A percentile compares a stretch with the other conserved stretches of the same genome.
These are phyloP conservation scores for Serilophus lunatus DNA, from an alignment of 2,113 vertebrate genomes.

Conservation along the genomic window DNA sequence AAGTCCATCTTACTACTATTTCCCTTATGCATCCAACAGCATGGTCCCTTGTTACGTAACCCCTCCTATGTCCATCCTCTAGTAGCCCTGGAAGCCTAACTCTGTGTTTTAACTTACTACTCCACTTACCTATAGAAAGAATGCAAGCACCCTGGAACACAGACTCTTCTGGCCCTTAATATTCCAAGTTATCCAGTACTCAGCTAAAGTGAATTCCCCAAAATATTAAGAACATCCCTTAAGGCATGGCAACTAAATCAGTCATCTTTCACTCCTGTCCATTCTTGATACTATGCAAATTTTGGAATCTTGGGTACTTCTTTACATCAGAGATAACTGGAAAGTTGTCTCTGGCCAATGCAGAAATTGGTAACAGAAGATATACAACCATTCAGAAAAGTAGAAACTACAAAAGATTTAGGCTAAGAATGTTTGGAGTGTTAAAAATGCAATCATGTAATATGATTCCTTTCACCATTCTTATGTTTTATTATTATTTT, in stretches of 20 bases:
- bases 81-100: too few relatives aligned
- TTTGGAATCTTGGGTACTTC: neutral
- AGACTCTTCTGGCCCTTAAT: too few relatives aligned
- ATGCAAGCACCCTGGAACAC: too few relatives aligned
- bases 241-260: neutral
- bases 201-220: too few relatives aligned
- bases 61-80: too few relatives aligned
- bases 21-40: too few relatives aligned
- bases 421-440: neutral
- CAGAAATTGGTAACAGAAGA: neutral
- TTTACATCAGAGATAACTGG: neutral
- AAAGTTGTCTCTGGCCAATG: neutral
- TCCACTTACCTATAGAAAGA: too few relatives aligned
- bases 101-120: too few relatives aligned
- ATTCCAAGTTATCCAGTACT: too few relatives aligned
- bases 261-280: neutral
- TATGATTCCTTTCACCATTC: neutral
- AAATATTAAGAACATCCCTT: too few relatives aligned
- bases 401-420: neutral
- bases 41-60: too few relatives aligned
- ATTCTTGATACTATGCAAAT: neutral
- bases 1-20: too few relatives aligned
- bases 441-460: neutral
- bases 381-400: neutral
- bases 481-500: neutral